A percentile compares a stretch with the other conserved stretches of the same genome.
phyloP scores from a whole-genome alignment of 2,797 vertebrate species.

The Cottoperca gobio region DNA sequence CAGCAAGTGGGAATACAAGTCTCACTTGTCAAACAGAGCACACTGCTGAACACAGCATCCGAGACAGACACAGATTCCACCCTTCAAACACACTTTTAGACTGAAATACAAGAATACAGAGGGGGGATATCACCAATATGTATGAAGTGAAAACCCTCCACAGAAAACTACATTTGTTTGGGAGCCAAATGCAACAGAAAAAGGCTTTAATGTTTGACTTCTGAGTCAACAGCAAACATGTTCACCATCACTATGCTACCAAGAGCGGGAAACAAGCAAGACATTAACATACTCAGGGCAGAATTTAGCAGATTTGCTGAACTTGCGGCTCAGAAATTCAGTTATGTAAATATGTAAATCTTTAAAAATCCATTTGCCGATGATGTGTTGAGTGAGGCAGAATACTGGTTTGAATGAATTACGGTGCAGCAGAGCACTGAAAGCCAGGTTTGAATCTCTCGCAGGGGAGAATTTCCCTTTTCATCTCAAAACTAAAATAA shows the following conservation, averaged over 20 bases:
- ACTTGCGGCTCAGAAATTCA: slow-evolving; percentile 73
- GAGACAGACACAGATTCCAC: slow-evolving; percentile 54
- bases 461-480: slow-evolving; percentile 55
- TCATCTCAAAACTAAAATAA: slow-evolving; percentile 62
- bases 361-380: slow-evolving; percentile 80
- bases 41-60: slow-evolving; percentile 57
- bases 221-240: slow-evolving; percentile 68
- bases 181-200: slow-evolving; percentile 52
- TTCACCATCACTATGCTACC: slow-evolving; percentile 62
- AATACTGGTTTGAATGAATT: slow-evolving; percentile 74
- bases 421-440: slow-evolving; percentile 59
- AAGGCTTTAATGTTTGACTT: slow-evolving; percentile 71
- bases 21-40: slow-evolving; percentile 75
- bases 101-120: slow-evolving; percentile 49
- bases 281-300: slow-evolving; percentile 73
- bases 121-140: slow-evolving; percentile 51
- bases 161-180: slow-evolving; percentile 58
- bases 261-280: slow-evolving; percentile 64
- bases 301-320: slow-evolving; percentile 76
- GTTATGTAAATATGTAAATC: slow-evolving; percentile 84
- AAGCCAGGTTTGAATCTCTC: slow-evolving; percentile 62
- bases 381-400: slow-evolving; percentile 75
- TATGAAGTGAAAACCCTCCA: slow-evolving; percentile 41
- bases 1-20: slow-evolving; percentile 68
- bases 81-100: slow-evolving; percentile 58